Percentiles rank a stretch among this genome's conserved stretches.
These are phyloP conservation scores for Mythimna albipuncta DNA, from an alignment of 2,888 invertebrate genomes.

Conservation along the genomic window DNA sequence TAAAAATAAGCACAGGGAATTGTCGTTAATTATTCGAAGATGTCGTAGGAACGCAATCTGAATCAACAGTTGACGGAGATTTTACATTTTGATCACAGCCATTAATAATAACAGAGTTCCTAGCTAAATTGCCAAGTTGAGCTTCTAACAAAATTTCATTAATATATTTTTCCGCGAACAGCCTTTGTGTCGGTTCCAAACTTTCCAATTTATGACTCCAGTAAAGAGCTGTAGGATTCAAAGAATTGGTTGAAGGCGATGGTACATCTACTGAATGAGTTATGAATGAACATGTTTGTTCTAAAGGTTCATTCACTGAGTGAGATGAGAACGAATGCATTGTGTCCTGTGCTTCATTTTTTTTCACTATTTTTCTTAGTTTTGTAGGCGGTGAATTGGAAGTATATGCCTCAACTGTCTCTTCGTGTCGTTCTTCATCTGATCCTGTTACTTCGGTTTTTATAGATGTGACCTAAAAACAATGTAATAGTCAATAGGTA, in stretches of 20 bases:
- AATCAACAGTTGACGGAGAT: background rate
- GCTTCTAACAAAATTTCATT: constrained; percentile 28
- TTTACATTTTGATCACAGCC: background rate
- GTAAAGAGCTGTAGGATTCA: constrained; percentile 22
- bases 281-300: constrained; percentile 1
- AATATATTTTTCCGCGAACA: constrained; percentile 25
- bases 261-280: constrained; percentile 4
- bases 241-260: background rate
- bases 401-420: background rate
- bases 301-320: constrained; percentile 1
- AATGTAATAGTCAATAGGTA: background rate
- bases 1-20: too few species aligned
- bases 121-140: constrained; percentile 12
- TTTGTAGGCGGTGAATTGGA: background rate
- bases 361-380: constrained; percentile 5
- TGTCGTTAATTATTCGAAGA: constrained; percentile 5
- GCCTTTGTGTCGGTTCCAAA: constrained; percentile 2
- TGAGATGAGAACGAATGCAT: constrained; percentile 2
- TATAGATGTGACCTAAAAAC: constrained; percentile 4
- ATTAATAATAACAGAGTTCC: constrained; percentile 12
- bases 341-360: constrained; percentile 3
- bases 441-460: constrained; percentile 3
- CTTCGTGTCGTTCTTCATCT: constrained; percentile 4
- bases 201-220: constrained; percentile 26
- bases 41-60: constrained; percentile 5